A percentile compares a stretch with the other conserved stretches of the same genome.
phyloP scores from a whole-genome alignment of 2,888 invertebrate species.

The Tetropium fuscum region DNA sequence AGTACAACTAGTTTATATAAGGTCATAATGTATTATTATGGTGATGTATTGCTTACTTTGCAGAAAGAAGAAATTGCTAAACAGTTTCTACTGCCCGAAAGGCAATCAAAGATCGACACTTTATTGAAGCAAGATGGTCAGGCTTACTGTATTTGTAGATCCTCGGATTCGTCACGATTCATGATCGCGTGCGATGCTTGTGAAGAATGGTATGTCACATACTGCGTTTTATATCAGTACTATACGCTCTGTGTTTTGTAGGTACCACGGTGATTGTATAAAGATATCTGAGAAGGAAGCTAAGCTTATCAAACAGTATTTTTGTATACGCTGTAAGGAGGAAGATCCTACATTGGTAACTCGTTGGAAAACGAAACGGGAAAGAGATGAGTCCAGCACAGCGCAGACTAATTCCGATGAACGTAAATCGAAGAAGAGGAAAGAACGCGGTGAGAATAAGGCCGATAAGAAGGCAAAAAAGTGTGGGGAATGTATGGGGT shows the following conservation, averaged over 20 bases:
- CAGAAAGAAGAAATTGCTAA: slow-evolving; percentile 91
- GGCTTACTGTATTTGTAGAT: slow-evolving; percentile 95
- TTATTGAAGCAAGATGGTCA: slow-evolving; percentile 90
- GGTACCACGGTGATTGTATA: slow-evolving; percentile 96
- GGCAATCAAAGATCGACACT: slow-evolving; percentile 91
- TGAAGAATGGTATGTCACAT: slow-evolving; percentile 87
- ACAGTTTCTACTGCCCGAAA: slow-evolving; percentile 88
- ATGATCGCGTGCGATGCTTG: slow-evolving; percentile 99
- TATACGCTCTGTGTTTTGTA: slow-evolving; percentile 27
- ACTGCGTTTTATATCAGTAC: neutral
- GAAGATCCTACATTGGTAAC: slow-evolving; percentile 85
- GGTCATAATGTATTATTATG: too few species aligned
- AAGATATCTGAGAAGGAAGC: slow-evolving; percentile 94
- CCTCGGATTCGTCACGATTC: slow-evolving; percentile 93
- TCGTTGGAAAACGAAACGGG: slow-evolving; percentile 61
- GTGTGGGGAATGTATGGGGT: slow-evolving; percentile 84
- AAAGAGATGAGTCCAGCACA: slow-evolving; percentile 52
- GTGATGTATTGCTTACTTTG: too few species aligned
- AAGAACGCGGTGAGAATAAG: slow-evolving; percentile 59
- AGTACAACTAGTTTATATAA: too few species aligned
- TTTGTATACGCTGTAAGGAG: slow-evolving; percentile 86
- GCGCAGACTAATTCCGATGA: slow-evolving; percentile 50
- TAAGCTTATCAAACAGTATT: slow-evolving; percentile 93
- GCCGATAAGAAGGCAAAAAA: slow-evolving; percentile 68
- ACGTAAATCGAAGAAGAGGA: slow-evolving; percentile 56